phyloP scores from a whole-genome alignment of 2,113 vertebrate species.

The Uria aalge region DNA sequence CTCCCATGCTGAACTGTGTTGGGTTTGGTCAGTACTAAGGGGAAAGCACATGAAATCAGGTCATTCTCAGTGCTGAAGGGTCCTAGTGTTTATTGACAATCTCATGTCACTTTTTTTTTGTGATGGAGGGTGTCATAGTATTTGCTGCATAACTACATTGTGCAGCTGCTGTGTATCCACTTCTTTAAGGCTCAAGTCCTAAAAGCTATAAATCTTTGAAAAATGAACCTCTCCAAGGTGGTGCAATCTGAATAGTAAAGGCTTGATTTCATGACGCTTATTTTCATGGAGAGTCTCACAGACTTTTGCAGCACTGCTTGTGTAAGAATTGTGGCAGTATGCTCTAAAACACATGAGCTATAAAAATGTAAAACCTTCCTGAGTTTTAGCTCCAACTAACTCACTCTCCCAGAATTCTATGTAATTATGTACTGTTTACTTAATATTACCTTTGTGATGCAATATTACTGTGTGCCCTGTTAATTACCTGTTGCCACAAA shows the following conservation, averaged over 20 bases:
- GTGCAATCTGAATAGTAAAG: not conserved
- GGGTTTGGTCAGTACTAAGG: not conserved
- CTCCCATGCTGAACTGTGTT: not conserved
- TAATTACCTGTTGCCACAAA: not conserved
- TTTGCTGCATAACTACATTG: not conserved
- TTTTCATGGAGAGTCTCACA: not conserved
- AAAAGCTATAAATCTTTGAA: not conserved
- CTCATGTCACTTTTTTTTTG: not conserved
- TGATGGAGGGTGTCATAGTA: not conserved
- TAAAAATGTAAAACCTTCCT: not conserved
- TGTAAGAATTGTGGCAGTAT: not conserved
- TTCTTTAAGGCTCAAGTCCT: not conserved
- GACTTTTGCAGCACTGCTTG: not conserved
- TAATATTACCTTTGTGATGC: not conserved
- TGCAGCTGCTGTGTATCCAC: not conserved
- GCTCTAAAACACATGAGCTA: not conserved
- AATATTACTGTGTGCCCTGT: not conserved
- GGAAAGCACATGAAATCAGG: not conserved
- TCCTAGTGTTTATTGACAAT: not conserved
- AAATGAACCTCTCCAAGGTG: not conserved
- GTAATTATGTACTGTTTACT: not conserved
- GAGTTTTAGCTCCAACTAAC: not conserved
- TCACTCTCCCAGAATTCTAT: not conserved
- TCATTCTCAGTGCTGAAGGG: not conserved
- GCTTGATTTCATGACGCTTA: not conserved